Percentiles rank a stretch among this genome's conserved stretches.
These are phyloP conservation scores for Macrotrachela quadricornifera DNA, from an alignment of 1,140 invertebrate genomes.

Conservation along the genomic window DNA sequence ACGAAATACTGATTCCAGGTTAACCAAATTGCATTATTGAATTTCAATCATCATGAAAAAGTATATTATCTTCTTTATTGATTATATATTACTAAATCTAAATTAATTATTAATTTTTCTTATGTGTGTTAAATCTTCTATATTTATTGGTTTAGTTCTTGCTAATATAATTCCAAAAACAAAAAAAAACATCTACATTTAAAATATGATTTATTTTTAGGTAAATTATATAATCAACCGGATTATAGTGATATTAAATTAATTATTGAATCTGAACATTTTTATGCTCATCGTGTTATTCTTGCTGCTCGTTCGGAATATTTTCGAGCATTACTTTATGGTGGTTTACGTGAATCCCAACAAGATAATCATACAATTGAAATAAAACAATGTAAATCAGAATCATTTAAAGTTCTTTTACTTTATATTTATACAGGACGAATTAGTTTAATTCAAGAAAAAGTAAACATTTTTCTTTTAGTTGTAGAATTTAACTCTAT, in stretches of 20 bases:
- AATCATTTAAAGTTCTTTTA: conserved; percentile 66
- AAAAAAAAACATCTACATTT: too few relatives aligned
- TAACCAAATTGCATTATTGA: too few relatives aligned
- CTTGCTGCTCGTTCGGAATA: conserved; percentile 79
- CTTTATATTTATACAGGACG: conserved; percentile 84
- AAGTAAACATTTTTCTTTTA: conserved; percentile 21
- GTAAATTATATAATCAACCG: background rate
- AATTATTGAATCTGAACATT: conserved; percentile 55
- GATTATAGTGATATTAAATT: conserved; percentile 77
- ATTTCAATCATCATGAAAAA: too few relatives aligned
- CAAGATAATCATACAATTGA: conserved; percentile 44
- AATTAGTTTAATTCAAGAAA: conserved; percentile 56
- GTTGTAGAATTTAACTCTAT: too few relatives aligned
- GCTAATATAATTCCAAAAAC: too few relatives aligned
- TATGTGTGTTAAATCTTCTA: too few relatives aligned
- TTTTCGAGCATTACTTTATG: conserved; percentile 64
- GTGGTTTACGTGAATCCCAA: conserved; percentile 66
- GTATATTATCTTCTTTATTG: too few relatives aligned
- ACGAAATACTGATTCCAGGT: too few relatives aligned
- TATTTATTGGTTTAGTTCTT: too few relatives aligned
- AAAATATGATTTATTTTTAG: background rate
- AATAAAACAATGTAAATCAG: conserved; percentile 56
- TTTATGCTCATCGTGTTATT: conserved; percentile 70
- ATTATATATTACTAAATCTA: too few relatives aligned
- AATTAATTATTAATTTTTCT: too few relatives aligned